A percentile compares a stretch with the other conserved stretches of the same genome.
These are phyloP conservation scores for Hemicentrotus pulcherrimus DNA, from an alignment of 35 echinoderm and acorn worm species.

Conservation along the genomic window DNA sequence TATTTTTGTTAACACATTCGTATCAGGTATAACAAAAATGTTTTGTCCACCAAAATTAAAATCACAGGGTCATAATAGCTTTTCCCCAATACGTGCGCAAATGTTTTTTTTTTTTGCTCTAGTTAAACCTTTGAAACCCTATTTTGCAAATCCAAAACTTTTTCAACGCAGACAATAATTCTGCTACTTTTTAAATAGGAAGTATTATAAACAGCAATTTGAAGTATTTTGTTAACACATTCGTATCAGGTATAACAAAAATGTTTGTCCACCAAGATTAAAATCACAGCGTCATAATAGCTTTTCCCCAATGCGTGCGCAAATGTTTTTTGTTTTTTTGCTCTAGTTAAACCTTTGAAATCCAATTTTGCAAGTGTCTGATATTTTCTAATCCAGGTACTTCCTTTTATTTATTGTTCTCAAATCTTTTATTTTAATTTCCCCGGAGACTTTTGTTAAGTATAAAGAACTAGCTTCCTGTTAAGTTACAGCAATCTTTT, in stretches of 20 bases:
- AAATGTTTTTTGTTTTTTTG: too few relatives aligned
- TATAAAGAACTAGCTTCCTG: not conserved
- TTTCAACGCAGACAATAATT: too few relatives aligned
- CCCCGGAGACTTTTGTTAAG: not conserved
- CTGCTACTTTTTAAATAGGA: too few relatives aligned
- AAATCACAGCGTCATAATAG: not conserved
- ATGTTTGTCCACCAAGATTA: not conserved
- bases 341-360: not conserved
- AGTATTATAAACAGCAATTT: too few relatives aligned
- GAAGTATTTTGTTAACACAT: not conserved
- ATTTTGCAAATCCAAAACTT: not conserved
- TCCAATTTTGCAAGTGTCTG: not conserved
- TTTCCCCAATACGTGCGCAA: not conserved
- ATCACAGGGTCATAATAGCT: not conserved
- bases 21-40: not conserved
- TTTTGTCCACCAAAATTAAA: not conserved
- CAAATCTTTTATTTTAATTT: not conserved
- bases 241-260: not conserved
- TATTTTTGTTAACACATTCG: not conserved
- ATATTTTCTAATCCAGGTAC: not conserved
- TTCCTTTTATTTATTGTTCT: not conserved
- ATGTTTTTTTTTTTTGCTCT: too few relatives aligned
- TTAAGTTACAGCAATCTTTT: too few relatives aligned
- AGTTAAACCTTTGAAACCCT: not conserved
- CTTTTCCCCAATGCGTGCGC: not conserved